A percentile compares a stretch with the other conserved stretches of the same genome.
phyloP scores from a whole-genome alignment of 1,140 invertebrate genomes.

The Pseudoatta argentina region DNA sequence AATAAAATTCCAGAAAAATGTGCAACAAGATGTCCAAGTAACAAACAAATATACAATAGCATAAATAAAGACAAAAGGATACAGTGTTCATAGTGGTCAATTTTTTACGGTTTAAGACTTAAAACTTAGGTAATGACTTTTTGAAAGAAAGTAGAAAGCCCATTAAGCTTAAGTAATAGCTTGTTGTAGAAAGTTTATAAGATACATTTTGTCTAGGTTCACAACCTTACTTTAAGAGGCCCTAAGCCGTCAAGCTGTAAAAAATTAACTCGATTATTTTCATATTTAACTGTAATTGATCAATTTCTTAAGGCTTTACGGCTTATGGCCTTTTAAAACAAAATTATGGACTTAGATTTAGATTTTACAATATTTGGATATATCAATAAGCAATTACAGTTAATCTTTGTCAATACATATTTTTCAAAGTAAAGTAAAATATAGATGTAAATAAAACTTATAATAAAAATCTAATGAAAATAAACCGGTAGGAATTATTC shows the following conservation, averaged over 20 bases:
- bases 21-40: too few relatives aligned
- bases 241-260: too few relatives aligned
- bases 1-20: background rate
- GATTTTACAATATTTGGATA: background rate
- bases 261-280: too few relatives aligned
- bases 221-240: too few relatives aligned
- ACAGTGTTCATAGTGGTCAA: too few relatives aligned
- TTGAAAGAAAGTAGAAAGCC: background rate
- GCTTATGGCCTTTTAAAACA: too few relatives aligned
- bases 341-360: background rate
- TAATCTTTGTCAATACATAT: background rate
- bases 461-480: background rate
- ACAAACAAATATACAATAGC: too few relatives aligned
- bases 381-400: background rate
- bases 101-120: too few relatives aligned
- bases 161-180: background rate
- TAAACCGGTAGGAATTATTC: background rate
- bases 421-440: background rate
- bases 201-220: background rate
- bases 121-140: too few relatives aligned
- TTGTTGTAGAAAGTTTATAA: too few relatives aligned
- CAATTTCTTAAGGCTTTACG: too few relatives aligned
- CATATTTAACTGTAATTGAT: too few relatives aligned
- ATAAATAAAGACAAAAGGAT: background rate
- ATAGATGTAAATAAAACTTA: background rate